Conservation (phyloP, 2,797 vertebrate genomes). For the Enteromius fasciolatus region DNA sequence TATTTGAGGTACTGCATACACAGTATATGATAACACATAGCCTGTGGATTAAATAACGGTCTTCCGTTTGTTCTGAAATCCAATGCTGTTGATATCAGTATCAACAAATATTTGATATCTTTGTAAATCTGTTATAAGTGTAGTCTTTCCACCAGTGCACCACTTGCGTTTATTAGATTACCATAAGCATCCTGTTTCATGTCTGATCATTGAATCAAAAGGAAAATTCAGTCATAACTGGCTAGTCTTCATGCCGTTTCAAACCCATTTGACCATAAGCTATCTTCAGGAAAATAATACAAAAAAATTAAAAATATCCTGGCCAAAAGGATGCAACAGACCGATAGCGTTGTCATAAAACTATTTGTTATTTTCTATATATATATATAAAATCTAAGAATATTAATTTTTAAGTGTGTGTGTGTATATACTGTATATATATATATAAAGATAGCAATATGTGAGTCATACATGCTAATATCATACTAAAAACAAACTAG, state of each 20-base stretch:
- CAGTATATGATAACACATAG: background rate
- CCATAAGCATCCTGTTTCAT: constrained; percentile 18
- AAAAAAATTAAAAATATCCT: background rate
- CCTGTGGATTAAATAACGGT: background rate
- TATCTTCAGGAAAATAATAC: too few relatives aligned
- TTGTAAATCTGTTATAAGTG: background rate
- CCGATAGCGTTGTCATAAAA: background rate
- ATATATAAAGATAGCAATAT: too few relatives aligned
- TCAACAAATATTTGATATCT: background rate
- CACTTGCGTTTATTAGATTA: constrained; percentile 2
- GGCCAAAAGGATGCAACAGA: background rate
- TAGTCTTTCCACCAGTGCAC: background rate
- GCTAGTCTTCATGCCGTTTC: background rate
- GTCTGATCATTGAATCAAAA: background rate
- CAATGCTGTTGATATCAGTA: background rate
- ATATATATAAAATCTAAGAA: too few relatives aligned
- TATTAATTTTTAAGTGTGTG: too few relatives aligned
- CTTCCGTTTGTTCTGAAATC: constrained; percentile 10
- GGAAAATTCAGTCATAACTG: background rate
- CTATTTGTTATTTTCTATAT: too few relatives aligned
- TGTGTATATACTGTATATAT: too few relatives aligned
- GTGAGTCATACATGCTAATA: too few relatives aligned
- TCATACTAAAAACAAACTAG: too few relatives aligned
- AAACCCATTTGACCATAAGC: background rate
- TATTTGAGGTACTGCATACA: background rate